Evolutionary conservation across 2,797 vertebrate genomes (phyloP), one percentile per base, ranked within the genome.

Genomic region (Cuculus canorus): DNA sequence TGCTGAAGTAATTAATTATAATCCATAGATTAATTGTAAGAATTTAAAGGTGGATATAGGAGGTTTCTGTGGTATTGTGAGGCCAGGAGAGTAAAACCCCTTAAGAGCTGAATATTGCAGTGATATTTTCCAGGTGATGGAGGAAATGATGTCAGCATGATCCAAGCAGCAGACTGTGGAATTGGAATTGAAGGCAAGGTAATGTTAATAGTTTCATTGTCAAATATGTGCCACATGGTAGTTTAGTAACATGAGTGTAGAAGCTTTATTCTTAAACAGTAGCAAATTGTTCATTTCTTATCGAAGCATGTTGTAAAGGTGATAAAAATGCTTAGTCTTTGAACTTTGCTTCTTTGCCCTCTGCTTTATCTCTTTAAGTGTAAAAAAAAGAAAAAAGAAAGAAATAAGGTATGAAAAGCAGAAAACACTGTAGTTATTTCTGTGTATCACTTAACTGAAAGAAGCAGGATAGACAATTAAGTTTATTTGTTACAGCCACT

Each of bases 161-260:
- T 98, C 95, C 98, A 98, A 89, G 97, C 98, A 53, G 97, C 98
- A 76, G 98, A 99, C 97, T 98, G 98, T 82, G 98, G 97, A 72
- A 97, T 98, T 96, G 99, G 99, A 95, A 98, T 98, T 60, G 96
- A 98, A 95, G 98, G 98, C 90, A 98, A 98, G 98, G 98, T 98
- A 96, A 96, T 27, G 43, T 69, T 86, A 37, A 68, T 32, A 33
- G 32, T 75, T 92, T 57, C 14, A 15, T 12, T 84, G 39, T 81
- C 73, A 54, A 82, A 54, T 68, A 11, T 32, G 15, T 73, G 35
- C 30, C 24, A 50, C 35, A 1, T 24, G 64, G 56, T 21, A 45
- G 16, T 48, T 39, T 68, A 59, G 30, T 66, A 69, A 48, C 50
- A 17, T 61, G 47, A 28, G 37, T 30, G 66, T 71, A 39, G 37